phyloP scores from a whole-genome alignment of 2,888 invertebrate species.

The Encarsia formosa region DNA sequence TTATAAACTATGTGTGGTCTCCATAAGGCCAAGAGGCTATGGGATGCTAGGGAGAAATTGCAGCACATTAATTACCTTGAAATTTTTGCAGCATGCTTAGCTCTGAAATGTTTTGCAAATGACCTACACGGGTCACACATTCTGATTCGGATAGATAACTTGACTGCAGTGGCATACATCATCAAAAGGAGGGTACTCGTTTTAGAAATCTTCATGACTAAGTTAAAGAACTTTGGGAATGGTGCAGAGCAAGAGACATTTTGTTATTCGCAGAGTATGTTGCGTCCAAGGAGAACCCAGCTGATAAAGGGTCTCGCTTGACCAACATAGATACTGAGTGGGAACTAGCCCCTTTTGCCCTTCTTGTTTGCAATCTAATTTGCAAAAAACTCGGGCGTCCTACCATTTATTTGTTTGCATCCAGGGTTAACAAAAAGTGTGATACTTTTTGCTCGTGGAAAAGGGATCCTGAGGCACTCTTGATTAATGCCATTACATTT shows the following conservation, averaged over 20 bases:
- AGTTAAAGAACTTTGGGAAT: conserved; percentile 25
- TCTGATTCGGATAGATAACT: conserved; percentile 6
- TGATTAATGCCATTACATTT: conserved; percentile 25
- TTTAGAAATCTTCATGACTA: conserved; percentile 15
- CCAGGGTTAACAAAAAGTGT: conserved; percentile 26
- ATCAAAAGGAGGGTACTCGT: conserved; percentile 28
- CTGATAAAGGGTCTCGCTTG: conserved; percentile 31
- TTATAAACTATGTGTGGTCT: background rate
- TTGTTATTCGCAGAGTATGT: conserved; percentile 29
- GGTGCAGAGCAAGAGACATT: conserved; percentile 24
- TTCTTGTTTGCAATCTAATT: conserved; percentile 19
- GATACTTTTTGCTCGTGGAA: conserved; percentile 24
- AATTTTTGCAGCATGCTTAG: conserved; percentile 3
- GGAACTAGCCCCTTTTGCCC: conserved; percentile 22
- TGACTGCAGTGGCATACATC: conserved; percentile 25
- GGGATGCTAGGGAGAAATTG: background rate
- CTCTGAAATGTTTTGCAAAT: conserved; percentile 1
- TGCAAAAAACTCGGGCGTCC: conserved; percentile 11
- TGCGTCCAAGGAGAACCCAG: conserved; percentile 23
- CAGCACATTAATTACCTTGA: conserved; percentile 9
- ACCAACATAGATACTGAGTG: conserved; percentile 25
- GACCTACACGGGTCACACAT: background rate
- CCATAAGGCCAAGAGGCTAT: background rate
- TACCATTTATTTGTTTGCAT: conserved; percentile 26
- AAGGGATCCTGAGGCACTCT: conserved; percentile 24